A percentile compares a stretch with the other conserved stretches of the same genome.
phyloP scores from a whole-genome alignment of 2,113 vertebrate species.

The Myocastor coypus region DNA sequence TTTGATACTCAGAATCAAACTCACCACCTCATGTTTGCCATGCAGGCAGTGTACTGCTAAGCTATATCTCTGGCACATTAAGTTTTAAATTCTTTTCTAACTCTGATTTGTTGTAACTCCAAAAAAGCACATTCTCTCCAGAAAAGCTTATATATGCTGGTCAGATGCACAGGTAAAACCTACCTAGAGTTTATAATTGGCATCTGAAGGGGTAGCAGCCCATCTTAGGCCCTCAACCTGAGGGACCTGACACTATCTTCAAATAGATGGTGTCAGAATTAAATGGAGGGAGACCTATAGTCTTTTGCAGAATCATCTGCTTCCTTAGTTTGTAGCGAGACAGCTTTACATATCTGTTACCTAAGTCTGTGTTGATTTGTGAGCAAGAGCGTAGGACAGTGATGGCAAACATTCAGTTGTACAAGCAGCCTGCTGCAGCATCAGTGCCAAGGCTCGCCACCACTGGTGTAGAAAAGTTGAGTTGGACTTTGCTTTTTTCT shows the following conservation, averaged over 20 bases:
- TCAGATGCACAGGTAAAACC: background rate
- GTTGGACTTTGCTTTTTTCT: background rate
- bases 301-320: background rate
- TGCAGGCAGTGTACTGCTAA: too few relatives aligned
- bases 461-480: background rate
- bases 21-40: too few relatives aligned
- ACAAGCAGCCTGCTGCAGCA: background rate
- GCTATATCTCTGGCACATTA: too few relatives aligned
- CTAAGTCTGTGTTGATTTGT: background rate
- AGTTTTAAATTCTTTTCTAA: constrained; percentile 21
- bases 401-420: background rate
- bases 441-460: background rate
- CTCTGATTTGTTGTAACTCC: background rate
- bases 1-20: too few relatives aligned
- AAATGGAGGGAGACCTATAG: background rate
- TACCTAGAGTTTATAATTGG: background rate
- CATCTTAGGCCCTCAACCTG: background rate
- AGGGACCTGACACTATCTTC: background rate
- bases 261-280: background rate
- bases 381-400: background rate
- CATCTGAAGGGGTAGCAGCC: background rate
- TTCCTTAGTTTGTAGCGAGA: background rate
- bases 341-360: background rate
- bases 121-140: background rate
- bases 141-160: background rate